phyloP scores from a whole-genome alignment of 2,797 vertebrate genomes.

The Acrossocheilus wenchowensis region DNA sequence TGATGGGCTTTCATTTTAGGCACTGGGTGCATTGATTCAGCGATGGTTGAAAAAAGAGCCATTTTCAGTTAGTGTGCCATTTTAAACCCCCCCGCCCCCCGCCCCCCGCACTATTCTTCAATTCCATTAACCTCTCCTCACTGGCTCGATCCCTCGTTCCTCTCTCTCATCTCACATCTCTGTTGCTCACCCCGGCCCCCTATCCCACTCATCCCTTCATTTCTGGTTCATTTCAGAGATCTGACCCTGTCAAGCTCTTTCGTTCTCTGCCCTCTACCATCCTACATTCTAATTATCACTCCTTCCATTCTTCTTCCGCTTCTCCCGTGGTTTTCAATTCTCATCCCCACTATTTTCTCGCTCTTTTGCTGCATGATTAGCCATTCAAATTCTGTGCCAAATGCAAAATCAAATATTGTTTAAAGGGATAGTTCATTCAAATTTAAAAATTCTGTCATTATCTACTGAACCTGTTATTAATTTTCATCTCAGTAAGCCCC shows the following conservation, averaged over 20 bases:
- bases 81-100: constrained; percentile 65
- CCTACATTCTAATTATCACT: constrained; percentile 44
- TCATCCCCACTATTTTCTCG: background rate
- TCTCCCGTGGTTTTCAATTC: constrained; percentile 6
- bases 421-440: background rate
- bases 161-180: constrained; percentile 46
- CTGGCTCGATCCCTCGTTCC: constrained; percentile 54
- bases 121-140: constrained; percentile 78
- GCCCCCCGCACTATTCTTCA: constrained; percentile 62
- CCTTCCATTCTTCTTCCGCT: background rate
- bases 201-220: constrained; percentile 66
- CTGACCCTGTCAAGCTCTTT: constrained; percentile 51
- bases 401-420: background rate
- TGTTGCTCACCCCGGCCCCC: constrained; percentile 60
- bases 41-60: constrained; percentile 64
- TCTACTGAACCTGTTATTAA: background rate
- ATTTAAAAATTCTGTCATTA: background rate
- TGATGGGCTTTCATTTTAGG: constrained; percentile 58
- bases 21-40: constrained; percentile 69
- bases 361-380: background rate
- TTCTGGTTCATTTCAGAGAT: constrained; percentile 68
- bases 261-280: constrained; percentile 15
- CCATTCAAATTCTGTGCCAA: background rate
- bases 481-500: background rate
- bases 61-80: constrained; percentile 72